Percentiles rank a stretch among this genome's conserved stretches.
Conservation (phyloP, 2,797 vertebrate species). For the Bucorvus abyssinicus region DNA sequence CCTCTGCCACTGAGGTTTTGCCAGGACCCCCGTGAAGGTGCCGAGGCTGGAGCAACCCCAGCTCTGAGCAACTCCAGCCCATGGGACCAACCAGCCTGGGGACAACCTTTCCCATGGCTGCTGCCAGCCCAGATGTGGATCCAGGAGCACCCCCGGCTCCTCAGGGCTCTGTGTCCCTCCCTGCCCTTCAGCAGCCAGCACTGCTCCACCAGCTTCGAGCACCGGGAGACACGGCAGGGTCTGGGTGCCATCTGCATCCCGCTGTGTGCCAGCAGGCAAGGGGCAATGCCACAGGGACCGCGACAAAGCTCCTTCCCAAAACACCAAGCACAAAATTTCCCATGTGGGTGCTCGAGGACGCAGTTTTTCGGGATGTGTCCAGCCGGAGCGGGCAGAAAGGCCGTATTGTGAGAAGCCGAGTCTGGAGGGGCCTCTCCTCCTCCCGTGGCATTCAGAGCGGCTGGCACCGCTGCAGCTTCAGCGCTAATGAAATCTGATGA, state of each 20-base stretch:
- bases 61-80: neutral
- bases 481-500: neutral
- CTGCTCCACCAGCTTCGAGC: rapidly evolving
- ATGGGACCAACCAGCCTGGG: rapidly evolving
- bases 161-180: neutral
- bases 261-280: rapidly evolving
- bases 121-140: neutral
- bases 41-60: neutral
- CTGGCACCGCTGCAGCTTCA: neutral
- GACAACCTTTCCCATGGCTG: neutral
- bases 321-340: rapidly evolving
- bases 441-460: neutral
- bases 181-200: neutral
- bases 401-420: neutral
- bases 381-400: neutral
- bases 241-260: neutral
- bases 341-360: rapidly evolving
- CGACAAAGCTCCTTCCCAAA: neutral
- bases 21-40: neutral
- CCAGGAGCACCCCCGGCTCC: neutral
- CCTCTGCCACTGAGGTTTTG: rapidly evolving
- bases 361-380: neutral
- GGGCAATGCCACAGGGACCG: neutral
- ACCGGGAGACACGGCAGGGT: neutral
- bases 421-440: neutral